These are phyloP conservation scores for Bradypus variegatus DNA, from an alignment of 2,797 vertebrate species.

Conservation along the genomic window DNA sequence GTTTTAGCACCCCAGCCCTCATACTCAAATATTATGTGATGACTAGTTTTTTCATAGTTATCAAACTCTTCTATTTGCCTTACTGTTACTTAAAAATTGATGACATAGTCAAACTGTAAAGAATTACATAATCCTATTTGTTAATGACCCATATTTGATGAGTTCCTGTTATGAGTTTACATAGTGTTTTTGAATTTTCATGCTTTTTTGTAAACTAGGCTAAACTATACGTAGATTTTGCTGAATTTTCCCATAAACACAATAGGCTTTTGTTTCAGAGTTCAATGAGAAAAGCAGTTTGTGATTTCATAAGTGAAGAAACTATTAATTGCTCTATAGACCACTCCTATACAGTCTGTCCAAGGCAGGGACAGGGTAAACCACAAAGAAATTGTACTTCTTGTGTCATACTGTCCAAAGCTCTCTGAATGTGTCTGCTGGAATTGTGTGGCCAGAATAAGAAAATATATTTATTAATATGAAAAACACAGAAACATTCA, in stretches of 20 bases:
- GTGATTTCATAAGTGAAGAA: not conserved
- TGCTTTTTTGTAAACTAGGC: not conserved
- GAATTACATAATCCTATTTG: not conserved
- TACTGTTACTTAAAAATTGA: not conserved
- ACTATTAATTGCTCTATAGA: not conserved
- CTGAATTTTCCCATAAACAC: not conserved
- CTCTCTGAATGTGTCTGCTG: not conserved
- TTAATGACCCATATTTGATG: not conserved
- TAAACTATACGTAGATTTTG: not conserved
- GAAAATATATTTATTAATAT: not conserved
- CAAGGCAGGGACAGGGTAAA: not conserved
- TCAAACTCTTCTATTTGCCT: not conserved
- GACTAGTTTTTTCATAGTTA: not conserved
- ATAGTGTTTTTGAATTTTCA: not conserved
- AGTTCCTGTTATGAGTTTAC: not conserved
- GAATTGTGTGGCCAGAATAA: not conserved
- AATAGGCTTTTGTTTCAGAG: not conserved
- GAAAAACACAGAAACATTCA: not conserved
- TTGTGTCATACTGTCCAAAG: not conserved
- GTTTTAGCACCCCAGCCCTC: not conserved
- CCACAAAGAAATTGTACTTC: not conserved
- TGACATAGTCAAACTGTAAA: not conserved
- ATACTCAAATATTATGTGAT: not conserved
- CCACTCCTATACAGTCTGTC: not conserved
- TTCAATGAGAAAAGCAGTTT: not conserved